Conservation (phyloP, 2,888 invertebrate genomes). For the Euspilapteryx auroguttella region DNA sequence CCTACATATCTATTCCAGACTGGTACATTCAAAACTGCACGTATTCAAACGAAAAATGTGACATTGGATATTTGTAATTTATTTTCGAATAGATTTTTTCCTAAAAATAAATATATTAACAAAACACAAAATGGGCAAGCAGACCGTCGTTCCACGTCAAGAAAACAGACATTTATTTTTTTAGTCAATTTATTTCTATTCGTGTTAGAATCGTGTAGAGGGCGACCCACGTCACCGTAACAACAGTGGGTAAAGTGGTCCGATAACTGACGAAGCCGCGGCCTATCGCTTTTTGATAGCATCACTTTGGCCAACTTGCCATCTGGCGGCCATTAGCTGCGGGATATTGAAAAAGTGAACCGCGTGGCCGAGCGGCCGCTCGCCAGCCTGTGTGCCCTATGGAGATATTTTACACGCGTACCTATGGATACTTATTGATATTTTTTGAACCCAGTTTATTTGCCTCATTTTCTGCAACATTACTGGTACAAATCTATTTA, state of each 20-base stretch:
- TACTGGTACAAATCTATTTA: no score
- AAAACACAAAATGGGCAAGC: slow-evolving; percentile 16
- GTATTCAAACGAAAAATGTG: no score
- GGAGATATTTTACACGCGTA: no score
- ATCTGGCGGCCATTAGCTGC: slow-evolving; percentile 55
- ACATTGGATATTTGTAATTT: no score
- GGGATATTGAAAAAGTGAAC: slow-evolving; percentile 59
- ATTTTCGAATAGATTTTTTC: no score
- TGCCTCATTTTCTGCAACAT: no score
- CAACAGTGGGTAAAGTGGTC: slow-evolving; percentile 40
- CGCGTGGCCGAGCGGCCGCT: slow-evolving; percentile 12
- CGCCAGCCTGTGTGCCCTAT: slow-evolving; percentile 10
- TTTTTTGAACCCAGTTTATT: no score
- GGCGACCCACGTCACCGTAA: not conserved
- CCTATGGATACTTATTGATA: no score
- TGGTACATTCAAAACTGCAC: no score
- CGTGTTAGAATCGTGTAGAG: not conserved
- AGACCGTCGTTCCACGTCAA: slow-evolving; percentile 30
- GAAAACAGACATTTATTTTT: not conserved
- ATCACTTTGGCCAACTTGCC: slow-evolving; percentile 59
- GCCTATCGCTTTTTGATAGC: slow-evolving; percentile 61
- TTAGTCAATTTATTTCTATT: not conserved
- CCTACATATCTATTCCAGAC: no score
- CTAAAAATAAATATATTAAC: no score
- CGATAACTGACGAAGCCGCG: slow-evolving; percentile 53